Evolutionary conservation across 2,888 invertebrate genomes (phyloP), one percentile per base, ranked within the genome.

Genomic region (Steromphala cineraria): DNA sequence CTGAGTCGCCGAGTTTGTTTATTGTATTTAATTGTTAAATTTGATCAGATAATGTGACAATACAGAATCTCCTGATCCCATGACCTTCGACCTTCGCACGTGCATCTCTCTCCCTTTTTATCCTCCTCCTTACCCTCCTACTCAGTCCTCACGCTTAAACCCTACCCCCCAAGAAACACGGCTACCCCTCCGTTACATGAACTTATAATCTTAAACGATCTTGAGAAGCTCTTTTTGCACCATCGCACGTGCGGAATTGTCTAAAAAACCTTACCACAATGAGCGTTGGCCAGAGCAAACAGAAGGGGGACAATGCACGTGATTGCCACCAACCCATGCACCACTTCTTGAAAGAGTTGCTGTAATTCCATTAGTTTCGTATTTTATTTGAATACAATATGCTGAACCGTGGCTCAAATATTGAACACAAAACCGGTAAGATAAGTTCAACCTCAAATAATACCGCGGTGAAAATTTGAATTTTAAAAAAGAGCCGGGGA

Each of bases 201-300:
- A 46, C 31, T 71, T 71, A 71, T 40, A 36, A 40, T 40, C 40
- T 31, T 31, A 40, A 71, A 71, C 36, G 71, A 71, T 71, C 40
- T 71, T 71, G 71, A 71, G 36, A n/a, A 40, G 71, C 71, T 40
- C 15, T 36, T 71, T 40, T 71, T 71, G 40, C 71, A 71, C 71
- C 36, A 71, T 13, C 40, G 71, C 71, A 71, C 71, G 71, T 71
- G 71, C 40, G 71, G 19, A 36, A 71, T 40, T 71, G 71, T 71
- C 71, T 71, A 31, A 19, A 40, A 31, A 71, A 71, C 15, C 36
- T 36, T 40, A 19, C 71, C 28, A 40, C 71, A n/a, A 71, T 71
- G 19, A 4, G 19, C 19, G 17, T n/a, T 15, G 40, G 17, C 19
- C 19, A 71, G 24, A 71, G 71, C n/a, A 31, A 71, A 71, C 71